phyloP scores from a whole-genome alignment of 2,113 vertebrate species.

The Tamias sibiricus region DNA sequence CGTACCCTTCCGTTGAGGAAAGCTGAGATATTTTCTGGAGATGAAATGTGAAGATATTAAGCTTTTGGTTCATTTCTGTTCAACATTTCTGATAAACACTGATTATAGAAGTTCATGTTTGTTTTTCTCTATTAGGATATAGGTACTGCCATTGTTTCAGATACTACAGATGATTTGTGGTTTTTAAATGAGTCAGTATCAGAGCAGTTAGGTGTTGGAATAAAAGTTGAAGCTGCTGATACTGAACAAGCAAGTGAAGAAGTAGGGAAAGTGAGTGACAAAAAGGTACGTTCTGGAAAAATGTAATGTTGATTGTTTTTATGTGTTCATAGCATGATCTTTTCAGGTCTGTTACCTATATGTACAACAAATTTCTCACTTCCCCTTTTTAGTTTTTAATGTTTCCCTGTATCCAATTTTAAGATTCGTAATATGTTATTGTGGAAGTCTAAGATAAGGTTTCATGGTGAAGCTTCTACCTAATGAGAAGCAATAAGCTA shows the following conservation, averaged over 20 bases:
- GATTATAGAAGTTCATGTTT: constrained; percentile 33
- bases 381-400: background rate
- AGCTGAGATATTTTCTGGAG: constrained; percentile 4
- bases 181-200: constrained; percentile 93
- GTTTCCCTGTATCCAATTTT: background rate
- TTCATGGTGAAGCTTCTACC: background rate
- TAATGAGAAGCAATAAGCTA: background rate
- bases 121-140: constrained; percentile 91
- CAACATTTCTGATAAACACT: constrained; percentile 13
- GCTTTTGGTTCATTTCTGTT: constrained; percentile 33
- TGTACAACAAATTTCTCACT: background rate
- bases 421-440: constrained; percentile 1
- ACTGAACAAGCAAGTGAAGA: constrained; percentile 78
- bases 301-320: background rate
- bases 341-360: background rate
- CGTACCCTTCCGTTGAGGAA: background rate
- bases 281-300: constrained; percentile 80
- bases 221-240: constrained; percentile 90
- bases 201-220: constrained; percentile 91
- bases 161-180: constrained; percentile 97
- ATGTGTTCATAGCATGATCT: background rate
- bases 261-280: constrained; percentile 85
- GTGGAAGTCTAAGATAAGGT: background rate
- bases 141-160: constrained; percentile 96
- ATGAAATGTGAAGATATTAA: background rate